phyloP scores from a whole-genome alignment of 2,888 invertebrate species.

The Halocaridina rubra region DNA sequence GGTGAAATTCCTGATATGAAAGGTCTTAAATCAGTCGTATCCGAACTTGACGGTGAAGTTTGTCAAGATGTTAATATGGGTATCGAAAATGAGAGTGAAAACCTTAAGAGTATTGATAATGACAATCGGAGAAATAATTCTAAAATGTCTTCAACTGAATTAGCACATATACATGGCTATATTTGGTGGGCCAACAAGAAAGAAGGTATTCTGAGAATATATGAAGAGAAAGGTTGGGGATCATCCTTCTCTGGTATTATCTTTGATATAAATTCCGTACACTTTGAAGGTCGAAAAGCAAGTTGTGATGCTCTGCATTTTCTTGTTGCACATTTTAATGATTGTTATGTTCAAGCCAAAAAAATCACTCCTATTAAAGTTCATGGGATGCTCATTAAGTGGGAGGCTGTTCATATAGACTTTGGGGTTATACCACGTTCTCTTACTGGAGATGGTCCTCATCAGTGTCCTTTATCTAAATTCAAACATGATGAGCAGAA shows the following conservation, averaged over 20 bases:
- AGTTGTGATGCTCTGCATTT: background rate
- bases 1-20: background rate
- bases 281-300: background rate
- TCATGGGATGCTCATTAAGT: background rate
- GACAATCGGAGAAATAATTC: no score
- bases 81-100: no score
- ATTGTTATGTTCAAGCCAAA: background rate
- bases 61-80: background rate
- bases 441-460: no score
- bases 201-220: background rate
- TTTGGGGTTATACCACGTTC: background rate
- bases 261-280: background rate
- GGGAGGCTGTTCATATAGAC: background rate
- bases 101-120: no score
- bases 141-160: no score
- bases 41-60: background rate
- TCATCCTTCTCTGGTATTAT: background rate
- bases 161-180: background rate
- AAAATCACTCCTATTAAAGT: background rate
- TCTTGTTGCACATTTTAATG: background rate
- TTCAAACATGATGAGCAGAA: background rate
- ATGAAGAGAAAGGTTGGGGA: background rate
- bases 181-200: slow-evolving; percentile 4
- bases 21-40: background rate
- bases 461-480: no score